These are phyloP conservation scores for Matsumyia berberina DNA, from an alignment of 2,888 invertebrate genomes.

Conservation along the genomic window DNA sequence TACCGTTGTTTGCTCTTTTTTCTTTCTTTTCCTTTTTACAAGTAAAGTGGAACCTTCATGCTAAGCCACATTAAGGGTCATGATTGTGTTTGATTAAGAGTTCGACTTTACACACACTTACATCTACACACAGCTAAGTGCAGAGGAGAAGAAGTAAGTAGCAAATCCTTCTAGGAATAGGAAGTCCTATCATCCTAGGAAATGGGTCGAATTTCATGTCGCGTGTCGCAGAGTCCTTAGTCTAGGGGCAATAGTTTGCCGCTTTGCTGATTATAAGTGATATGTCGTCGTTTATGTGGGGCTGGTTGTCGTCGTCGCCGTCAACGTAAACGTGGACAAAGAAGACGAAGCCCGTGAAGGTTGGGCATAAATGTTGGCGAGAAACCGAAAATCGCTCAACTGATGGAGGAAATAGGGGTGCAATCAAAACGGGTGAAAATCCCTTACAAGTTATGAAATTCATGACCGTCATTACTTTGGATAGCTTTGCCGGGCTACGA, in stretches of 20 bases:
- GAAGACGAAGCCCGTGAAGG: neutral
- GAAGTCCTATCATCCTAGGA: conserved; percentile 40
- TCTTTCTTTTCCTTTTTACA: conserved; percentile 5
- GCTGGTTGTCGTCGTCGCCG: conserved; percentile 19
- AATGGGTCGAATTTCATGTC: conserved; percentile 59
- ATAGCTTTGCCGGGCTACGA: conserved; percentile 28
- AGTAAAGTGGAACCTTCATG: conserved; percentile 35
- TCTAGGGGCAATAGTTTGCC: conserved; percentile 24
- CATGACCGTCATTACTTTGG: conserved; percentile 49
- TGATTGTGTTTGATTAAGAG: conserved; percentile 51
- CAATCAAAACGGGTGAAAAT: conserved; percentile 38
- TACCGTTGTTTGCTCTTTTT: conserved; percentile 9
- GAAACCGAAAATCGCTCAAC: conserved; percentile 43
- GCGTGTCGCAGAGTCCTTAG: conserved; percentile 57
- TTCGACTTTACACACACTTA: conserved; percentile 17
- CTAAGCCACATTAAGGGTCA: conserved; percentile 52
- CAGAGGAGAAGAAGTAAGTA: neutral
- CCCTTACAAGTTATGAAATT: conserved; percentile 48
- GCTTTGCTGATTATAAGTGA: conserved; percentile 46
- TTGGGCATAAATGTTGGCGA: conserved; percentile 31
- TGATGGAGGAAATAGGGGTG: conserved; percentile 13
- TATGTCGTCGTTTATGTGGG: conserved; percentile 27
- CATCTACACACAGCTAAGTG: neutral
- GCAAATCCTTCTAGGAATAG: conserved; percentile 24
- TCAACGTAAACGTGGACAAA: neutral